A percentile compares a stretch with the other conserved stretches of the same genome.
These are phyloP conservation scores for Pelecanus crispus DNA, from an alignment of 2,113 vertebrate species.

Conservation along the genomic window DNA sequence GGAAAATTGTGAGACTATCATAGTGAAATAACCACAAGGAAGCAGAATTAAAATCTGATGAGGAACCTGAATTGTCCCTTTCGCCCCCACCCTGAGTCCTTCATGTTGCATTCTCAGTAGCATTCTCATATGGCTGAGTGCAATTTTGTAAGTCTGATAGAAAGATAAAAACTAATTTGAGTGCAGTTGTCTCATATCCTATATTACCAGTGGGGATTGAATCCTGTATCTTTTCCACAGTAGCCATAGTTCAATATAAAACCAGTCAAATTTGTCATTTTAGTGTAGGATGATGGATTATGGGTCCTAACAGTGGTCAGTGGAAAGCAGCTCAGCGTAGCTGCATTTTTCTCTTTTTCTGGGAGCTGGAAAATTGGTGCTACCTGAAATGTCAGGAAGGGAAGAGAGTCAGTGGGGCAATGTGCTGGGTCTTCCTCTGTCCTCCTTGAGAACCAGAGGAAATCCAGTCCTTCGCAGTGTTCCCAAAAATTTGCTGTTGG, in stretches of 20 bases:
- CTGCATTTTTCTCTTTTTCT: neutral
- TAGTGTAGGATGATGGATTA: neutral
- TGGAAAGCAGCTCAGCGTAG: neutral
- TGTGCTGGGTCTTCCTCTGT: neutral
- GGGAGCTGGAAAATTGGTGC: neutral
- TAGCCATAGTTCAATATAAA: neutral
- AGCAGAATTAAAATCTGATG: neutral
- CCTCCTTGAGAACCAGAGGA: neutral
- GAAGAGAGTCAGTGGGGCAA: neutral
- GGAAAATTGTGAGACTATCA: neutral
- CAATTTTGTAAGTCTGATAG: neutral
- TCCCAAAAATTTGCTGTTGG: neutral
- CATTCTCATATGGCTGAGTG: neutral
- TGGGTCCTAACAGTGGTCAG: neutral
- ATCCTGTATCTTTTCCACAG: neutral
- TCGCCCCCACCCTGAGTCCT: neutral
- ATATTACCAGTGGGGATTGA: neutral
- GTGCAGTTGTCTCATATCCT: neutral
- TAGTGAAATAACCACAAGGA: neutral
- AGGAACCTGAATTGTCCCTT: neutral
- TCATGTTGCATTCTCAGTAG: neutral
- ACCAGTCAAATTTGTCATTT: neutral
- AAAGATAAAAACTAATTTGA: neutral
- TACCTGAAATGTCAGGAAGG: neutral
- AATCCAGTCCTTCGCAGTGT: neutral